Conservation (phyloP, 2,888 invertebrate species). For the Nemurella pictetii region DNA sequence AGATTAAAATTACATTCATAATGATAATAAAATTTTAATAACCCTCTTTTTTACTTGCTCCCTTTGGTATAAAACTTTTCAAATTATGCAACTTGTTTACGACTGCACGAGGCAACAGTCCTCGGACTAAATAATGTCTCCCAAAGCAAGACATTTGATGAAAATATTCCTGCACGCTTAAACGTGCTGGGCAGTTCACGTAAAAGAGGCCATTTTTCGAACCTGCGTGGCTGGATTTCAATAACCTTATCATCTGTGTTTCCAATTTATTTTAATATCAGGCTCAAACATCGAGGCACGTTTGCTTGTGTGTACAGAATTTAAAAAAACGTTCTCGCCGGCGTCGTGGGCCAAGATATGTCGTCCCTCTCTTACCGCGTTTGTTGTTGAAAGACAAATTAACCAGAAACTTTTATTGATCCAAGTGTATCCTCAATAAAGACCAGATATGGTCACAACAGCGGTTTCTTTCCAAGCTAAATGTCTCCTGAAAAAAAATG, state of each 20-base stretch:
- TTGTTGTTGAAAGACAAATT: too few relatives aligned
- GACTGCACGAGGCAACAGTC: neutral
- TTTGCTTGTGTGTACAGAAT: neutral
- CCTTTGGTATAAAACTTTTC: conserved; percentile 20
- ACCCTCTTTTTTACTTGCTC: conserved; percentile 20
- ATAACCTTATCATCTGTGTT: neutral
- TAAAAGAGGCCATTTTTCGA: neutral
- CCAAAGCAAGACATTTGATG: neutral
- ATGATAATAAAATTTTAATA: conserved; percentile 30
- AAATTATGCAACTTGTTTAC: conserved; percentile 31
- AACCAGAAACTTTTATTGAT: neutral
- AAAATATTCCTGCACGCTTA: neutral
- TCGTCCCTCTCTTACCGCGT: too few relatives aligned
- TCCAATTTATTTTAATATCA: conserved; percentile 13
- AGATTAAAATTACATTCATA: conserved; percentile 31
- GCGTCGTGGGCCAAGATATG: neutral
- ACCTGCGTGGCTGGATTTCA: neutral
- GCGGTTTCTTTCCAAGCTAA: neutral
- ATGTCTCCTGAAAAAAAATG: neutral
- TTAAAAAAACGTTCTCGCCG: neutral
- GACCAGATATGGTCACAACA: neutral
- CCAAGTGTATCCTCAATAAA: too few relatives aligned
- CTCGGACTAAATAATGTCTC: conserved; percentile 6
- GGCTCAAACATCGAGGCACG: neutral
- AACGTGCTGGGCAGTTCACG: neutral